Evolutionary conservation across 2,888 invertebrate species (phyloP).

Genomic region (Polietes domitor): DNA sequence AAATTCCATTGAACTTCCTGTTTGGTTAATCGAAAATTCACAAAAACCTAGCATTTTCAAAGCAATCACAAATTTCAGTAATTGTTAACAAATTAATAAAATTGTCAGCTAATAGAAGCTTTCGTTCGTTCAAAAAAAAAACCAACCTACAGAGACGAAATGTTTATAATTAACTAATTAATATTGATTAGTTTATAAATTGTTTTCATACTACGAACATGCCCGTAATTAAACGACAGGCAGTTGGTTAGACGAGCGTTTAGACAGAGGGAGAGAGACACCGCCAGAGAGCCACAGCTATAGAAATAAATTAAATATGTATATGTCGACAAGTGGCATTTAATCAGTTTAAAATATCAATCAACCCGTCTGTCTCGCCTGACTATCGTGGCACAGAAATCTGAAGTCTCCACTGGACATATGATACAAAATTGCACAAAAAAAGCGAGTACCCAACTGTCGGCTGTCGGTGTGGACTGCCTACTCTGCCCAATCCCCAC

Average conservation of each 20-base stretch:
- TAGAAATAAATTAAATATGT: slow-evolving; percentile 55
- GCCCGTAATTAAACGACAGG: slow-evolving; percentile 10
- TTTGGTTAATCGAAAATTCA: too few species aligned
- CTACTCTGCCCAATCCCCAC: neutral
- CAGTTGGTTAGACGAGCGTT: neutral
- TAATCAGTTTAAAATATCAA: slow-evolving; percentile 68
- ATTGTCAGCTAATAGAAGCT: neutral
- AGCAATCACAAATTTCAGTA: neutral
- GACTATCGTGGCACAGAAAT: slow-evolving; percentile 55
- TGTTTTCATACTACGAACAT: slow-evolving; percentile 32
- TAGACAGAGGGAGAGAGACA: slow-evolving; percentile 24
- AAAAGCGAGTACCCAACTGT: slow-evolving; percentile 1
- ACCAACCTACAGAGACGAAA: slow-evolving; percentile 15
- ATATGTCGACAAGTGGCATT: slow-evolving; percentile 66
- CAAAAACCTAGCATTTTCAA: neutral
- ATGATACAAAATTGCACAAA: slow-evolving; percentile 57
- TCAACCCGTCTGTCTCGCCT: slow-evolving; percentile 41
- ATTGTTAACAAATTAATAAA: slow-evolving; percentile 22
- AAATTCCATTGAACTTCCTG: too few species aligned
- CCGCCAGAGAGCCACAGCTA: neutral
- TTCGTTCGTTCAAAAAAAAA: neutral
- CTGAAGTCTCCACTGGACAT: slow-evolving; percentile 59
- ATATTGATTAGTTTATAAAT: slow-evolving; percentile 62
- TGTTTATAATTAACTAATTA: slow-evolving; percentile 65
- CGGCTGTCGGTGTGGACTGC: neutral